These are phyloP conservation scores for Polydrusus pterygomalis DNA, from an alignment of 2,888 invertebrate species.

Conservation along the genomic window DNA sequence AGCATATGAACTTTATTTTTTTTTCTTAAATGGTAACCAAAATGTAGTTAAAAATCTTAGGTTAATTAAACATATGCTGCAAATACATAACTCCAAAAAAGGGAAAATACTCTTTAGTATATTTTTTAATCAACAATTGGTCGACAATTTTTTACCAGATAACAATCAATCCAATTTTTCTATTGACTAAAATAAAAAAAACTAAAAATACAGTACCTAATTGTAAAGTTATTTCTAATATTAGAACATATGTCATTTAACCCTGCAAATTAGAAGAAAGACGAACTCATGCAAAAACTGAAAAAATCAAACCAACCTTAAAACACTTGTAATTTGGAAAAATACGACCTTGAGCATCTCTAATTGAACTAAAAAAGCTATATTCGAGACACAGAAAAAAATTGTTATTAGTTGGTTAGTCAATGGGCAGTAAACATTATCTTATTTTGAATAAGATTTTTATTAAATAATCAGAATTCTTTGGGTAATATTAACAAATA, in stretches of 20 bases:
- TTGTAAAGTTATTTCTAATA: background rate
- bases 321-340: slow-evolving; percentile 28
- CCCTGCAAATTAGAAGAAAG: background rate
- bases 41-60: background rate
- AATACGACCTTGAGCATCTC: slow-evolving; percentile 34
- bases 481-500: too few relatives aligned
- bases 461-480: too few relatives aligned
- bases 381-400: slow-evolving; percentile 31
- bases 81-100: background rate
- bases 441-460: too few relatives aligned
- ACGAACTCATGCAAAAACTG: slow-evolving; percentile 25
- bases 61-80: slow-evolving; percentile 12
- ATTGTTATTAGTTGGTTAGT: slow-evolving; percentile 19
- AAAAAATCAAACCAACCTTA: slow-evolving; percentile 42
- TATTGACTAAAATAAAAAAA: too few relatives aligned
- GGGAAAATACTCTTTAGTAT: too few relatives aligned
- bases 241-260: slow-evolving; percentile 17
- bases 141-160: too few relatives aligned
- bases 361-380: slow-evolving; percentile 44
- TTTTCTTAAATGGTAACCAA: background rate
- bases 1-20: too few relatives aligned
- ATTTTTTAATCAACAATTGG: too few relatives aligned
- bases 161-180: too few relatives aligned
- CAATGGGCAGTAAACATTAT: slow-evolving; percentile 18
- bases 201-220: too few relatives aligned